Evolutionary conservation across 2,113 vertebrate species (phyloP).

Genomic region (Pao palembangensis): DNA sequence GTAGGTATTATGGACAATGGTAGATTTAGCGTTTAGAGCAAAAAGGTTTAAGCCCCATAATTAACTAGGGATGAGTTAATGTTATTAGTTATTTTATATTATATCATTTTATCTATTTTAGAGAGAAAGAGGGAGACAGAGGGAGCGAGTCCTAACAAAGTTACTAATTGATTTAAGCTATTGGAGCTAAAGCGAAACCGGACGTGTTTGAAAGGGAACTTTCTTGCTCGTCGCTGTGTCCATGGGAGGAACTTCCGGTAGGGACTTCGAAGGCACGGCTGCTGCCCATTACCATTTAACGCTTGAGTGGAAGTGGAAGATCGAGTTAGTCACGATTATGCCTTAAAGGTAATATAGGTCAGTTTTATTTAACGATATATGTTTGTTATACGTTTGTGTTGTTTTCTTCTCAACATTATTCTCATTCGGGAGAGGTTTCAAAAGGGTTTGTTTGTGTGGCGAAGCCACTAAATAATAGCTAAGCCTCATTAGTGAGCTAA

Average conservation of each 20-base stretch:
- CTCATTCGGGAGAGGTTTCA: neutral
- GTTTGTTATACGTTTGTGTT: neutral
- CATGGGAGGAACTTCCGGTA: slow-evolving; percentile 32
- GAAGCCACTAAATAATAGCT: slow-evolving; percentile 10
- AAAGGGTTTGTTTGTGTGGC: slow-evolving; percentile 6
- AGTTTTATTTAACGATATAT: neutral
- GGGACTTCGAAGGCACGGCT: neutral
- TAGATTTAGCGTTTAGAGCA: too few relatives aligned
- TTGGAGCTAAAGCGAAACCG: slow-evolving; percentile 7
- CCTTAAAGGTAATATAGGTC: slow-evolving; percentile 41
- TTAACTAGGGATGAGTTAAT: too few relatives aligned
- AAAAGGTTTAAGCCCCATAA: too few relatives aligned
- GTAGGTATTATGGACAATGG: too few relatives aligned
- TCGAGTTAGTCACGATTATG: slow-evolving; percentile 46
- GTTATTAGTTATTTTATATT: too few relatives aligned
- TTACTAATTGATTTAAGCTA: neutral
- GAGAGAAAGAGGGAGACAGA: too few relatives aligned
- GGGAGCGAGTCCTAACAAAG: neutral
- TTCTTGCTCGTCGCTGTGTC: neutral
- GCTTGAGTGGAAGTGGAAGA: neutral
- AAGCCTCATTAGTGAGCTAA: slow-evolving; percentile 57
- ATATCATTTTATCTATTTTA: too few relatives aligned
- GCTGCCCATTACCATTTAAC: neutral
- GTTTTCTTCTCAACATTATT: neutral
- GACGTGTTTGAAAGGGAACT: neutral